phyloP scores from a whole-genome alignment of 1,140 invertebrate genomes.

The Pomacea maculata region DNA sequence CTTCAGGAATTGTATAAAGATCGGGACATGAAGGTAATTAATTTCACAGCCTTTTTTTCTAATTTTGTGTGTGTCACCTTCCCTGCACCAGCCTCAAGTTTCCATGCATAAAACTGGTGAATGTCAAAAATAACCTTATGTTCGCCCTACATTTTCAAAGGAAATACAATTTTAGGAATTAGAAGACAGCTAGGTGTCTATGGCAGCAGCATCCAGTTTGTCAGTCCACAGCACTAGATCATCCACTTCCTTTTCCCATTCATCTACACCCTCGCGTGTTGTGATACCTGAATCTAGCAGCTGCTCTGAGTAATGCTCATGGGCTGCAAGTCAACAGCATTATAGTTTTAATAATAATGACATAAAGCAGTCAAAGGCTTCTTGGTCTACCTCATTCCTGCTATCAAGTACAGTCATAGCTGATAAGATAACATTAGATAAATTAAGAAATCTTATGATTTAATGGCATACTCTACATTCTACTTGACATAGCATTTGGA shows the following conservation, averaged over 20 bases:
- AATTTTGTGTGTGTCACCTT: too few species aligned
- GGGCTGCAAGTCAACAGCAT: background rate
- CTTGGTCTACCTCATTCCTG: background rate
- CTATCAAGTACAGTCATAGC: background rate
- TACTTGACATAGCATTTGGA: background rate
- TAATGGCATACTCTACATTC: too few species aligned
- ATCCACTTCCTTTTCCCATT: slow-evolving; percentile 61
- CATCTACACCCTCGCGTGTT: slow-evolving; percentile 42
- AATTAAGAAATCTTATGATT: background rate
- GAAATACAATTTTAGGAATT: too few species aligned
- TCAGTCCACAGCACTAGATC: slow-evolving; percentile 58
- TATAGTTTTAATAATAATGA: background rate
- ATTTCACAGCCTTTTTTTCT: too few species aligned
- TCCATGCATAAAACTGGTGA: too few species aligned
- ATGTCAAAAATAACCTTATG: too few species aligned
- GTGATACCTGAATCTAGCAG: slow-evolving; percentile 18
- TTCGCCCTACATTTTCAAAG: too few species aligned
- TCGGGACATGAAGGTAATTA: too few species aligned
- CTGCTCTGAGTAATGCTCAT: slow-evolving; percentile 8
- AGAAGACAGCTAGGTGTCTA: slow-evolving; percentile 27
- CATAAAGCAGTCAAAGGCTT: background rate
- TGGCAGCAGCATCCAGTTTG: slow-evolving; percentile 50
- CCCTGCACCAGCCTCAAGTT: too few species aligned
- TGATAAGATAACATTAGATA: background rate
- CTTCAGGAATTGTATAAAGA: too few species aligned